Evolutionary conservation across 2,797 vertebrate genomes (phyloP), one percentile per base, ranked within the genome.

Genomic region (Gobio occitaniae): DNA sequence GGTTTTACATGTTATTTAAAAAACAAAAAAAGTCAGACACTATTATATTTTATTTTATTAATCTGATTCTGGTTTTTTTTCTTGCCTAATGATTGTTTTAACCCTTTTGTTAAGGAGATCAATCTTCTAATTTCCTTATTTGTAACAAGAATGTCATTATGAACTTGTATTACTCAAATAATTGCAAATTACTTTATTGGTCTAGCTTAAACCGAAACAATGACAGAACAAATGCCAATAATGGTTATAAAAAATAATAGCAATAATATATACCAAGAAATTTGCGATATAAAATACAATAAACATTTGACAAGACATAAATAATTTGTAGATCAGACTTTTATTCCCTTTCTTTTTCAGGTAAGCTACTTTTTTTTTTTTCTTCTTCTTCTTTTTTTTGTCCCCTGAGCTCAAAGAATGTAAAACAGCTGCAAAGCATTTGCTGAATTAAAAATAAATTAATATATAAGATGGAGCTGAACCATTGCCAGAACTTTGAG

Each of bases 381-480:
- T 78, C 36, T 84, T 61, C 7, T 41, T 6, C 7, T 8, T 44
- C 9, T 44, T 47, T 77, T 54, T 78, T 66, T 80, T 77, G 47
- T 82, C 84, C 69, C 66, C 86, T 86, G 89, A 91, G 90, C 81
- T 91, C 7, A 79, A 91, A 90, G 90, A 90, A 92, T 92, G 87
- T 82, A 59, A 92, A 92, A 95, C 95, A 96, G 95, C 94, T 96
- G 95, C 89, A 92, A 94, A 92, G 90, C 92, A 95, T 96, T 95
- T 93, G 88, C 79, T 87, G 87, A 94, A 95, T 95, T 94, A 94
- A 93, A 95, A 93, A 92, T 91, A 94, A 93, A 95, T 95, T 92
- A 95, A 94, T 95, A 91, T 93, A 94, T 94, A 94, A 93, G 93
- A 94, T 93, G 87, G 80, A 85, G 84, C 89, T 94, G 94, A 93